Evolutionary conservation across 2,113 vertebrate species (phyloP), one percentile per base, ranked within the genome.

Genomic region (Uropsilus gracilis): DNA sequence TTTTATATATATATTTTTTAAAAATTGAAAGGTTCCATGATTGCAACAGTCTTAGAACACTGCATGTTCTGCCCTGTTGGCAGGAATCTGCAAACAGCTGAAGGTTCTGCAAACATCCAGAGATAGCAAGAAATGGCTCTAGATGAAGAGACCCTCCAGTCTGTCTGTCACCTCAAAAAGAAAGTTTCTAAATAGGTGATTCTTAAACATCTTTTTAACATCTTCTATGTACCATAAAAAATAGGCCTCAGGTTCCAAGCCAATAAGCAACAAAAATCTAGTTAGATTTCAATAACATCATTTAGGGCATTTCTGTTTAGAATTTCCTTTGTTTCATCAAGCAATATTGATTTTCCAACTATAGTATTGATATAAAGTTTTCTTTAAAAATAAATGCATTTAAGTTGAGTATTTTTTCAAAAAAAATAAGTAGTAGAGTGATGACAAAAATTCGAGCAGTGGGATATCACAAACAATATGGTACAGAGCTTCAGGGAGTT

Each of bases 311-410:
- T 89, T 92, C 24, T 61, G 80, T 88, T 80, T 44, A 88, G 72
- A 90, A 89, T 64, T 63, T 71, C 18, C 39, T 91, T 87, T 3
- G 30, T 80, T 91, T 84, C 59, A 86, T 24, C 30, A 71, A 89
- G 28, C 34, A 30, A 84, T 34, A 78, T 20, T 42, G 12, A 64
- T 78, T 87, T 92, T 68, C 76, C 53, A 87, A 53, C 68, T 81
- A 53, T 18, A 78, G 32, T 17, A 83, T 26, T n/a, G 16, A 86
- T 48, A 46, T 28, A 69, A 46, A 86, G 77, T 68, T 61, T 86
- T 46, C 39, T 82, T 82, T 86, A 42, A 80, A 84, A 81, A 69
- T 68, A 75, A 89, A 85, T 20, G 42, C 22, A 55, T 20, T 82
- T 82, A 37, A n/a, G 8, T 39, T 86, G 81, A 85, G 81, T 71